Conservation (phyloP, 2,113 vertebrate species). For the Scatophagus argus region DNA sequence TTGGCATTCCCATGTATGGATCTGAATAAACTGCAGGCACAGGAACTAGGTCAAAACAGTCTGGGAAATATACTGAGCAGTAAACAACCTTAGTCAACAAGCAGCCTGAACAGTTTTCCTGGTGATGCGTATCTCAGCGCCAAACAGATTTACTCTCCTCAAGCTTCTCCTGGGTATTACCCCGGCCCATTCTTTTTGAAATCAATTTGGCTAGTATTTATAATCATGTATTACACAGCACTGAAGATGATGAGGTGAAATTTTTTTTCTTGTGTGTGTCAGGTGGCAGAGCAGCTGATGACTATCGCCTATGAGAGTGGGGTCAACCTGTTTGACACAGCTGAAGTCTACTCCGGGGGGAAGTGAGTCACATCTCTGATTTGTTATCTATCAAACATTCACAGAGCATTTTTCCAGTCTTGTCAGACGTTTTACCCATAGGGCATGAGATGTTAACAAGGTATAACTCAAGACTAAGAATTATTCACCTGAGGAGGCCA, state of each 20-base stretch:
- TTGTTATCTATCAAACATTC: constrained; percentile 29
- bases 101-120: constrained; percentile 30
- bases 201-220: constrained; percentile 33
- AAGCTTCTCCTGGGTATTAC: constrained; percentile 29
- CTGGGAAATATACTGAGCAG: constrained; percentile 36
- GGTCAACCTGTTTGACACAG: constrained; percentile 97
- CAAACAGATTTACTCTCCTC: constrained; percentile 23
- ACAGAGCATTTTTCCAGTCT: neutral
- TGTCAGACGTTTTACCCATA: constrained; percentile 3
- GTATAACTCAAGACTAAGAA: constrained; percentile 38
- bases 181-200: constrained; percentile 10
- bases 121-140: constrained; percentile 17
- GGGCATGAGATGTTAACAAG: constrained; percentile 23
- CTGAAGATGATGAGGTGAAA: neutral
- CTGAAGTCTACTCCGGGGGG: constrained; percentile 95
- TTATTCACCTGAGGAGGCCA: constrained; percentile 25
- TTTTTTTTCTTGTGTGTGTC: constrained; percentile 25
- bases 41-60: constrained; percentile 63
- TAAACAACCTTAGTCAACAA: constrained; percentile 60
- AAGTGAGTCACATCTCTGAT: constrained; percentile 86
- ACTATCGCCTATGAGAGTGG: constrained; percentile 97
- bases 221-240: neutral
- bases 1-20: neutral
- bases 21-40: constrained; percentile 29
- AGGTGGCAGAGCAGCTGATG: constrained; percentile 98